A percentile compares a stretch with the other conserved stretches of the same genome.
These are phyloP conservation scores for Cardiocondyla obscurior DNA, from an alignment of 1,140 invertebrate genomes.

Conservation along the genomic window DNA sequence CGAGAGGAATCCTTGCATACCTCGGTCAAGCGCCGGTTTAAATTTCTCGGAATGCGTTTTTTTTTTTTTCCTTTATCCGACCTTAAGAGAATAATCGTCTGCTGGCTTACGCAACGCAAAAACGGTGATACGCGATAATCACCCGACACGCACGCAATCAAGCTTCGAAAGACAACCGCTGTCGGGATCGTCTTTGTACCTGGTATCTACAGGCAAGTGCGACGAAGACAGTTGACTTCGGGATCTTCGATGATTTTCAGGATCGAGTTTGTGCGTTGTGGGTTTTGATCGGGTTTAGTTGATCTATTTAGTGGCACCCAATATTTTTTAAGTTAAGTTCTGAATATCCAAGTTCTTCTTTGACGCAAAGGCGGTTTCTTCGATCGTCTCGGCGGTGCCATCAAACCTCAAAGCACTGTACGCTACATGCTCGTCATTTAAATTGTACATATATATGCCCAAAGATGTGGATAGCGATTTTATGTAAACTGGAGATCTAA, in stretches of 20 bases:
- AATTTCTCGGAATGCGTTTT: background rate
- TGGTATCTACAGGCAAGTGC: background rate
- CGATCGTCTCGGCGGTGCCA: background rate
- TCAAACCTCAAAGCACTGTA: background rate
- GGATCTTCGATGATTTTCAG: background rate
- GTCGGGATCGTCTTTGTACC: background rate
- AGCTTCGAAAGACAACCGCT: slow-evolving; percentile 1
- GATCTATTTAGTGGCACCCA: background rate
- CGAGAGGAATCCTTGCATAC: background rate
- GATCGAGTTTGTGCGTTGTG: background rate
- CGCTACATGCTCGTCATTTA: background rate
- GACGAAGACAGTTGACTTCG: slow-evolving; percentile 2
- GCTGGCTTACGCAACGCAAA: slow-evolving; percentile 20
- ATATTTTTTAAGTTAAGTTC: background rate
- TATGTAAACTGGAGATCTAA: slow-evolving; percentile 3
- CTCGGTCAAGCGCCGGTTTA: background rate
- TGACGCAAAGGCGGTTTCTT: background rate
- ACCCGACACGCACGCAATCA: slow-evolving; percentile 13
- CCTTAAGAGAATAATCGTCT: slow-evolving; percentile 47
- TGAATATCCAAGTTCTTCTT: background rate
- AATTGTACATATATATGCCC: slow-evolving; percentile 12
- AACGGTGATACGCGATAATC: background rate
- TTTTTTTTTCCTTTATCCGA: background rate
- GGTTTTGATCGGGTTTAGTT: background rate
- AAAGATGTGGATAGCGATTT: background rate